A percentile compares a stretch with the other conserved stretches of the same genome.
phyloP scores from a whole-genome alignment of 1,140 invertebrate genomes.

The Drosophila busckii region DNA sequence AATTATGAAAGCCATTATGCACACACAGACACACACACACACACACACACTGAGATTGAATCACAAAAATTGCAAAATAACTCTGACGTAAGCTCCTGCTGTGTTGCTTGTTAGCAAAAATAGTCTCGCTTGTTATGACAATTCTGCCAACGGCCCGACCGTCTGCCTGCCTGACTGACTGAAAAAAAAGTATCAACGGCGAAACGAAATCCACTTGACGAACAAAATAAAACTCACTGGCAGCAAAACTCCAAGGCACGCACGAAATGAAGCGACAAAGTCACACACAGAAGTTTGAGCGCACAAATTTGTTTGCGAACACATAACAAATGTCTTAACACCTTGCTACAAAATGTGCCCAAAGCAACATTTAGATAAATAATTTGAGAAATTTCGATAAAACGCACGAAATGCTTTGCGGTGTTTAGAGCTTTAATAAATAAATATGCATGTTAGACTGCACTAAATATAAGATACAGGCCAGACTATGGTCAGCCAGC shows the following conservation, averaged over 20 bases:
- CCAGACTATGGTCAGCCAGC: too few species aligned
- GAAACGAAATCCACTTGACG: constrained; percentile 37
- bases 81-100: constrained; percentile 18
- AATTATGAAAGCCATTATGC: constrained; percentile 1
- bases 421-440: too few species aligned
- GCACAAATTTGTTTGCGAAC: constrained; percentile 56
- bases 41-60: constrained; percentile 2
- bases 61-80: constrained; percentile 31
- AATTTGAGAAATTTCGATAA: too few species aligned
- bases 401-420: too few species aligned
- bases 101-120: constrained; percentile 43
- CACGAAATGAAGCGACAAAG: constrained; percentile 51
- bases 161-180: neutral
- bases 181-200: constrained; percentile 6
- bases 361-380: too few species aligned
- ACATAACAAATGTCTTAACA: constrained; percentile 50
- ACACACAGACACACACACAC: neutral
- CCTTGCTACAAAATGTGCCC: too few species aligned
- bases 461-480: too few species aligned
- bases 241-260: constrained; percentile 15
- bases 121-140: constrained; percentile 46
- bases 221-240: constrained; percentile 32
- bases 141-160: neutral
- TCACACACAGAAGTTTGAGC: constrained; percentile 54
- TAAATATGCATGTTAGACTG: too few species aligned